Conservation (phyloP, 2,888 invertebrate species). For the Netelia inedita region DNA sequence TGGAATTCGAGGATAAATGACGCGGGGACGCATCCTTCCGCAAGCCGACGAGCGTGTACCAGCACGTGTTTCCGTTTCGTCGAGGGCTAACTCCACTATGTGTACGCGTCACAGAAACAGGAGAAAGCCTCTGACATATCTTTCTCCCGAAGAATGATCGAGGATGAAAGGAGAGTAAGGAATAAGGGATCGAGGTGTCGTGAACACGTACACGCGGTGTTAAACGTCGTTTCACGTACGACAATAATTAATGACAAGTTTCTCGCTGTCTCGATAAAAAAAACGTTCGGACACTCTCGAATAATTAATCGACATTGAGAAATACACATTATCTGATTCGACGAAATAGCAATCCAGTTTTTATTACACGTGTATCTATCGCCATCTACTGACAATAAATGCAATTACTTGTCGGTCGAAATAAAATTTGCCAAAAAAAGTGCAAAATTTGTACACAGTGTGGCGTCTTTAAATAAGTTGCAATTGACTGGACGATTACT, state of each 20-base stretch:
- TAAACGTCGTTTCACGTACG: conserved; percentile 23
- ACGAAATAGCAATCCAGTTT: too few species aligned
- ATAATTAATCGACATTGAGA: conserved; percentile 37
- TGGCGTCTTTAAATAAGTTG: too few species aligned
- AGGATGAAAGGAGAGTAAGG: conserved; percentile 1
- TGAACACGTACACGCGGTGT: conserved; percentile 1
- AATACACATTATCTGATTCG: background rate
- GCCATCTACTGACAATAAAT: too few species aligned
- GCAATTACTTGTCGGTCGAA: too few species aligned
- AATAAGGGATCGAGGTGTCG: conserved; percentile 11
- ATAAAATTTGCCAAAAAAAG: too few species aligned
- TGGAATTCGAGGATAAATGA: conserved; percentile 69
- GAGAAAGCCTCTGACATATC: conserved; percentile 35
- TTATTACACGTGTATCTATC: too few species aligned
- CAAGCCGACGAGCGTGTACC: conserved; percentile 56
- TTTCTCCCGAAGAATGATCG: conserved; percentile 32
- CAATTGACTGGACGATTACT: conserved; percentile 25
- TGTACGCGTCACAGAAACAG: background rate
- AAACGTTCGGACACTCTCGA: conserved; percentile 30
- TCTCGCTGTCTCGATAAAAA: background rate
- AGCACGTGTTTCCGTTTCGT: conserved; percentile 64
- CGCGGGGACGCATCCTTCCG: conserved; percentile 68
- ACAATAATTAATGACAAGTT: conserved; percentile 59
- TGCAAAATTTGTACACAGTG: too few species aligned
- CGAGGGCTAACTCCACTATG: background rate